phyloP scores from a whole-genome alignment of 2,888 invertebrate genomes.

The Macrosoma leucophasiata region DNA sequence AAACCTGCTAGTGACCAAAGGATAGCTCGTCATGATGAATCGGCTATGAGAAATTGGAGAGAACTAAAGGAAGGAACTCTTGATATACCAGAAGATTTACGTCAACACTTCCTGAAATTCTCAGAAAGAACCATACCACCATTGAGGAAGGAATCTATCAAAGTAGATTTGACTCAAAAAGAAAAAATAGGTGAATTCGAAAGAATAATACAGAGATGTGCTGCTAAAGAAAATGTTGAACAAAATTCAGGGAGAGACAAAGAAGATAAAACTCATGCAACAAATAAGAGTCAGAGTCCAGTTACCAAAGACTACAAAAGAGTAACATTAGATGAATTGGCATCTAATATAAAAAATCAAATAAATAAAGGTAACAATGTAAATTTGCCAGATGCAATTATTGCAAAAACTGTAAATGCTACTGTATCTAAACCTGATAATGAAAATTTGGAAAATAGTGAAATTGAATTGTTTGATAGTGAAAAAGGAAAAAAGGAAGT shows the following conservation, averaged over 20 bases:
- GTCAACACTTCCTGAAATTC: slow-evolving; percentile 80
- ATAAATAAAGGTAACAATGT: slow-evolving; percentile 47
- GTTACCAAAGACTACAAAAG: slow-evolving; percentile 36
- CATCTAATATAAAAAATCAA: slow-evolving; percentile 45
- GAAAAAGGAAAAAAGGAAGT: slow-evolving; percentile 30
- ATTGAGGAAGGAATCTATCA: slow-evolving; percentile 46
- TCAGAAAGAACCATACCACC: slow-evolving; percentile 73
- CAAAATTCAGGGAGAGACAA: slow-evolving; percentile 14
- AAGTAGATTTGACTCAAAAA: slow-evolving; percentile 44
- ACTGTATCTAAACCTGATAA: slow-evolving; percentile 18
- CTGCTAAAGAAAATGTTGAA: slow-evolving; percentile 33
- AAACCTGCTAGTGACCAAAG: slow-evolving; percentile 71
- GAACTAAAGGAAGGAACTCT: slow-evolving; percentile 75
- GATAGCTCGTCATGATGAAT: slow-evolving; percentile 79
- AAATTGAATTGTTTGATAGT: slow-evolving; percentile 37
- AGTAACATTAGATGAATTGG: slow-evolving; percentile 55
- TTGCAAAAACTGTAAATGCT: slow-evolving; percentile 30
- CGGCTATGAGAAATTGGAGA: slow-evolving; percentile 82
- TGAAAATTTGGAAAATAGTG: slow-evolving; percentile 31
- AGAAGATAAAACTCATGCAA: slow-evolving; percentile 21
- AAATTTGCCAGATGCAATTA: slow-evolving; percentile 48
- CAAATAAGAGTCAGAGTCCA: too few relatives aligned
- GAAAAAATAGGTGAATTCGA: slow-evolving; percentile 62
- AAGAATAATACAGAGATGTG: slow-evolving; percentile 62
- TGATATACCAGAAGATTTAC: slow-evolving; percentile 58